Conservation (phyloP, 2,888 invertebrate genomes). For the Nowickia ferox region DNA sequence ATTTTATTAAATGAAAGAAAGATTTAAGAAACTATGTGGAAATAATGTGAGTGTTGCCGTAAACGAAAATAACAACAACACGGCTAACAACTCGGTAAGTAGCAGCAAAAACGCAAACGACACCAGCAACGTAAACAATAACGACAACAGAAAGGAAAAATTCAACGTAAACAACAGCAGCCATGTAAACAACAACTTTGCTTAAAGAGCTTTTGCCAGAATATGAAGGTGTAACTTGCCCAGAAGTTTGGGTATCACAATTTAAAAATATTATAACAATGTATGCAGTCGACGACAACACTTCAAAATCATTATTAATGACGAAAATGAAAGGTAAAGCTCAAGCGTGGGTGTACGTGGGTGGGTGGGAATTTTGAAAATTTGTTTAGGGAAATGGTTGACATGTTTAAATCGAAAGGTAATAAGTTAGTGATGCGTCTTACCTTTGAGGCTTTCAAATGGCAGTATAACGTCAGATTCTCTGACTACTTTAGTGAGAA, state of each 20-base stretch:
- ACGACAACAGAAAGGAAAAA: neutral
- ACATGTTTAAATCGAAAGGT: conserved; percentile 27
- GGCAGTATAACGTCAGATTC: conserved; percentile 50
- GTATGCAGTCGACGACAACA: conserved; percentile 30
- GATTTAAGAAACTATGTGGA: neutral
- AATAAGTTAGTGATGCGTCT: conserved; percentile 55
- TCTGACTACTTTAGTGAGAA: conserved; percentile 63
- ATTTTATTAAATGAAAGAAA: neutral
- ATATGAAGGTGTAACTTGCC: conserved; percentile 32
- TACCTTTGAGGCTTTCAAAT: conserved; percentile 60
- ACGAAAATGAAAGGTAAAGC: conserved; percentile 60
- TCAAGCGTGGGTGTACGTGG: conserved; percentile 49
- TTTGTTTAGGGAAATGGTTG: conserved; percentile 15
- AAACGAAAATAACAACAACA: neutral
- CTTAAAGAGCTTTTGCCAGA: conserved; percentile 49
- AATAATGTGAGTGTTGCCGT: neutral
- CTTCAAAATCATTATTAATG: conserved; percentile 34
- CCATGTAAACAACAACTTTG: neutral
- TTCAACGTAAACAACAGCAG: neutral
- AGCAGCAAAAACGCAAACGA: too few species aligned
- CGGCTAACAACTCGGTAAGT: neutral
- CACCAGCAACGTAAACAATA: too few species aligned
- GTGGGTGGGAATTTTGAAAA: conserved; percentile 30
- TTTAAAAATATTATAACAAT: conserved; percentile 17
- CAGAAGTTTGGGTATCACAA: conserved; percentile 47